Evolutionary conservation across 2,113 vertebrate genomes (phyloP), one percentile per base, ranked within the genome.

Genomic region (Psammodynastes pulverulentus): DNA sequence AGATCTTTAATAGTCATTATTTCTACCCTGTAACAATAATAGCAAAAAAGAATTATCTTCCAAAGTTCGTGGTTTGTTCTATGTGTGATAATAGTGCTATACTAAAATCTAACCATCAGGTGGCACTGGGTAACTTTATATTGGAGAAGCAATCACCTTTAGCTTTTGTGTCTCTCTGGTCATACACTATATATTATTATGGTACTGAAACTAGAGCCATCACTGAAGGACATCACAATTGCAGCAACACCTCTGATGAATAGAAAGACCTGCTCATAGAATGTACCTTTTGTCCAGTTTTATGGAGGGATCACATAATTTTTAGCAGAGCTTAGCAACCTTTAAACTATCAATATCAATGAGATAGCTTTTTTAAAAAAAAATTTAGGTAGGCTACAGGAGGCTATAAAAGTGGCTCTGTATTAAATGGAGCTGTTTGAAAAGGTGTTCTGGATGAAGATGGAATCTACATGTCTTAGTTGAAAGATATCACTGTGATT

Each of bases 121-220:
- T 92, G 91, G 72, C 88, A 58, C 45, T 89, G n/a, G 26, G 85
- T 39, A 89, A 88, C 87, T 85, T 58, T 26, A 5, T 51, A 89
- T 49, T 39, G 49, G 56, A 2, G 54, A 51, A 72, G 34, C 56
- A 29, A 15, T 46, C 13, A 7, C 90, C n/a, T 53, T n/a, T 23
- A 49, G 49, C 72, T 54, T 51, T 54, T 90, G 13, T 29, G 34
- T 9, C 23, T 43, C 43, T 84, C 43, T 91, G 29, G 52, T n/a
- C 43, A 48, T 86, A n/a, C 84, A 24, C 17, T 56, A 34, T 67
- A 56, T 67, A 48, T 10, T 19, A 48, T 86, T 9, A 34, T 88
- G 72, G 56, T 10, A 72, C 48, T 87, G 13, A 91, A 49, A 43
- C 48, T 45, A 24, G 79, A 91, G 86, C 46, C 43, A 58, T n/a